Conservation (phyloP, 2,888 invertebrate species). For the Polyommatus icarus region DNA sequence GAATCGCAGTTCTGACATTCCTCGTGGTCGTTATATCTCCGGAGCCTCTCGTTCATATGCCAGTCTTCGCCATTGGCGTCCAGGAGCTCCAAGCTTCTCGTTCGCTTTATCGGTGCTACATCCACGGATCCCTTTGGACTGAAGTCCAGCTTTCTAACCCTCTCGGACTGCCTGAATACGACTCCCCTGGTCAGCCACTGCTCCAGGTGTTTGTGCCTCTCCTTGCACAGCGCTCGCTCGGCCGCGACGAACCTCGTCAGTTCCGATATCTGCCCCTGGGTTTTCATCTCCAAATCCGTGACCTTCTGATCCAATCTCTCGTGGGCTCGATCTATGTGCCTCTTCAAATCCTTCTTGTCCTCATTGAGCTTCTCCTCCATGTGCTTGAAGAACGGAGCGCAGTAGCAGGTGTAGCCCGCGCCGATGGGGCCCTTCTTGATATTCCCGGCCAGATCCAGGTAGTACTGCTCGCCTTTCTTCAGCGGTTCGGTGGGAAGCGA, state of each 20-base stretch:
- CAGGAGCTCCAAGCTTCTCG: conserved; percentile 86
- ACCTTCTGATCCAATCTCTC: conserved; percentile 90
- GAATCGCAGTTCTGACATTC: conserved; percentile 61
- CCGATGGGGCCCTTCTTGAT: conserved; percentile 98
- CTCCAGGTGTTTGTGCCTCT: conserved; percentile 84
- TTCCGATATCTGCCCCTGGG: conserved; percentile 86
- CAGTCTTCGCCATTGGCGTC: conserved; percentile 74
- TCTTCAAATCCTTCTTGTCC: conserved; percentile 89
- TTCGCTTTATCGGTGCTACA: conserved; percentile 82
- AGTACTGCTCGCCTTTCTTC: conserved; percentile 95
- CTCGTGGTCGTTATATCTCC: conserved; percentile 64
- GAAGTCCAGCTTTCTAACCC: conserved; percentile 68
- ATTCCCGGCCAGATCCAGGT: conserved; percentile 95
- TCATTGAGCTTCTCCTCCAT: conserved; percentile 91
- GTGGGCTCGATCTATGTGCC: conserved; percentile 89
- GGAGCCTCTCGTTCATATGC: conserved; percentile 61
- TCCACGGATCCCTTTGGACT: conserved; percentile 77
- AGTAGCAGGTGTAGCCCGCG: conserved; percentile 94
- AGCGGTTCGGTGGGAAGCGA: conserved; percentile 92
- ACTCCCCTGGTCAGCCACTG: conserved; percentile 85
- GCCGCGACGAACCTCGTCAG: conserved; percentile 84
- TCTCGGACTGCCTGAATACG: conserved; percentile 79
- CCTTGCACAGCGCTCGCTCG: conserved; percentile 82
- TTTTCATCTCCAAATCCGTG: conserved; percentile 87
- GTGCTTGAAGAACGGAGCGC: conserved; percentile 94